Base-by-base conservation (phyloP, 1,140 invertebrate genomes). In the Aphis craccivora region DNA sequence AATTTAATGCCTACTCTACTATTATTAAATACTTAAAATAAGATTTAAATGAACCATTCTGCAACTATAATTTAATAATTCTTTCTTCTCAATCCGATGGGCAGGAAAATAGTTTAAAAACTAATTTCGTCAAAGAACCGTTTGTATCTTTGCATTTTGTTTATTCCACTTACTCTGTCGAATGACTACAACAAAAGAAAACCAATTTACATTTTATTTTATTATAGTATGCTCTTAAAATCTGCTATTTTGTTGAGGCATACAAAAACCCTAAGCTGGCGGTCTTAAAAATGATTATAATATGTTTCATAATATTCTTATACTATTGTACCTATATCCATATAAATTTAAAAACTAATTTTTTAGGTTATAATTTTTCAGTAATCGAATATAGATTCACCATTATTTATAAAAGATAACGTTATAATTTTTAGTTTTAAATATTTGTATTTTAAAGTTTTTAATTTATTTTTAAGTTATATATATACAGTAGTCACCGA, bases 1-100 rank as follows among this genome's bases (percentile, higher is more conserved):
- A 84, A 84, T 43, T 84, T 25, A 25, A 40, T 40, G 4, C 40
- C 9, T 40, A 84, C 81, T 37, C 2, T 14, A 51, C 6, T 35
- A 35, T 88, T 51, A 20, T 35, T 51, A 51, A 53, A 23, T 53
- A 53, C 23, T 89, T 11, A 6, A 37, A 55, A 53, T 89, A 55
- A 8, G 8, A 40, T 37, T 89, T 89, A n/a, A 45, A 30, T 18
- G n/a, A 22, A 55, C 23, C 25, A 22, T 40, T 30, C 4, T 5
- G 9, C 37, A 86, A 40, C 43, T 87, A 87, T 89, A 53, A 89
- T 51, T 89, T 89, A 89, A 89, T 89, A 35, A 53, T 89, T 89
- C 35, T 89, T 89, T 53, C 35, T 23, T 35, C 20, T 9, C 51
- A 8, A 53, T 53, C 30, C 35, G 22, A 25, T n/a, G 18, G 51